Evolutionary conservation across 2,113 vertebrate species (phyloP).

Genomic region (Hiodon tergisus): DNA sequence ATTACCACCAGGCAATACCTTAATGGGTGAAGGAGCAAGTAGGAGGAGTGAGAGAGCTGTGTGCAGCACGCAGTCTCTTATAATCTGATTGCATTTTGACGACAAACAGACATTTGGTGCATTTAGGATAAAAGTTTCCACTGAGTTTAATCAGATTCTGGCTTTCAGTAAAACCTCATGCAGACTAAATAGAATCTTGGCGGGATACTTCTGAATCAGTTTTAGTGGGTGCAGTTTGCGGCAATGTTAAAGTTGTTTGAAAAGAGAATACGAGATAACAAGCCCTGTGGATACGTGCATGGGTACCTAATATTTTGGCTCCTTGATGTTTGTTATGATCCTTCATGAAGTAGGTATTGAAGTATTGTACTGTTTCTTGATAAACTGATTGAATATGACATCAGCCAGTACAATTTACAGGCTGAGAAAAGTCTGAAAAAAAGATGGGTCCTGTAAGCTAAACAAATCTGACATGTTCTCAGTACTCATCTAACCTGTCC

Average conservation of each 20-base stretch:
- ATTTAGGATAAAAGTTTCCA: conserved; percentile 9
- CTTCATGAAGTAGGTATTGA: too few species aligned
- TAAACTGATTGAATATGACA: background rate
- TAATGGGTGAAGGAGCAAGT: background rate
- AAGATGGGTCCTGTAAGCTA: too few species aligned
- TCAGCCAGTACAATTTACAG: background rate
- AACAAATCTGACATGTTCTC: background rate
- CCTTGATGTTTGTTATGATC: background rate
- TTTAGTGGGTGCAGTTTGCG: background rate
- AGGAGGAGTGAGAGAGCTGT: background rate
- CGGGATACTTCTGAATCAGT: background rate
- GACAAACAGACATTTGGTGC: conserved; percentile 3
- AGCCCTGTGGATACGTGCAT: too few species aligned
- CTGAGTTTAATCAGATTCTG: conserved; percentile 1
- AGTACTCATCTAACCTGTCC: background rate
- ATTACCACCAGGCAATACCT: background rate
- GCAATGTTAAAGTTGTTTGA: background rate
- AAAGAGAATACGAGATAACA: background rate
- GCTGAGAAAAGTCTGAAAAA: background rate
- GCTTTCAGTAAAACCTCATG: background rate
- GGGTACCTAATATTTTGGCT: background rate
- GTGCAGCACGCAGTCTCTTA: background rate
- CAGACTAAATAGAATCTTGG: background rate
- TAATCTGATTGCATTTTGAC: conserved; percentile 10
- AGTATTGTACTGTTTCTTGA: background rate